Percentiles rank a stretch among this genome's conserved stretches.
Conservation (phyloP, 2,888 invertebrate genomes). For the Trachelus iudaicus region DNA sequence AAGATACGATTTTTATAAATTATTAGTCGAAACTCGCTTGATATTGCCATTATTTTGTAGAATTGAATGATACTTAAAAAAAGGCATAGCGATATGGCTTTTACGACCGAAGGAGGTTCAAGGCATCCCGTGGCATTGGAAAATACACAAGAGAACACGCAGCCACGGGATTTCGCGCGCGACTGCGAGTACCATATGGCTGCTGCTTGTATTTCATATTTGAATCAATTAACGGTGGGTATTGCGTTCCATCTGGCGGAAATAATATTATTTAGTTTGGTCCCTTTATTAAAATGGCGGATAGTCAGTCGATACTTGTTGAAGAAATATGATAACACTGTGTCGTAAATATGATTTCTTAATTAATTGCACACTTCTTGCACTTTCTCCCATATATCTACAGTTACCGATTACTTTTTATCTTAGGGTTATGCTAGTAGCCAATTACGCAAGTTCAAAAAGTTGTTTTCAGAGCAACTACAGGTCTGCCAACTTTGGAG, state of each 20-base stretch:
- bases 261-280: background rate
- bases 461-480: background rate
- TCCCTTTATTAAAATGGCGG: background rate
- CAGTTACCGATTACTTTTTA: background rate
- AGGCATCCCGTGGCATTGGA: constrained; percentile 29
- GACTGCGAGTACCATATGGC: constrained; percentile 18
- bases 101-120: constrained; percentile 34
- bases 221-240: background rate
- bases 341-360: background rate
- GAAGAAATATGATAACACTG: background rate
- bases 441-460: background rate
- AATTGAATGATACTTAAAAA: background rate
- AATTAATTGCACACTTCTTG: background rate
- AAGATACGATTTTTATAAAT: background rate
- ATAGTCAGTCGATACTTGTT: background rate
- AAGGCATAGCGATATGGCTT: background rate
- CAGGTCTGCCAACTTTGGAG: background rate
- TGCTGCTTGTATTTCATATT: background rate
- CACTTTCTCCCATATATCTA: background rate
- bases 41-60: background rate
- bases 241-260: background rate
- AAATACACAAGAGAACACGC: constrained; percentile 19
- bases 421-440: background rate
- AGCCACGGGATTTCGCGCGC: constrained; percentile 34
- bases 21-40: background rate